Percentiles rank a stretch among this genome's conserved stretches.
Evolutionary conservation across 2,888 invertebrate species (phyloP).

Genomic region (Drosophila paramelanica): DNA sequence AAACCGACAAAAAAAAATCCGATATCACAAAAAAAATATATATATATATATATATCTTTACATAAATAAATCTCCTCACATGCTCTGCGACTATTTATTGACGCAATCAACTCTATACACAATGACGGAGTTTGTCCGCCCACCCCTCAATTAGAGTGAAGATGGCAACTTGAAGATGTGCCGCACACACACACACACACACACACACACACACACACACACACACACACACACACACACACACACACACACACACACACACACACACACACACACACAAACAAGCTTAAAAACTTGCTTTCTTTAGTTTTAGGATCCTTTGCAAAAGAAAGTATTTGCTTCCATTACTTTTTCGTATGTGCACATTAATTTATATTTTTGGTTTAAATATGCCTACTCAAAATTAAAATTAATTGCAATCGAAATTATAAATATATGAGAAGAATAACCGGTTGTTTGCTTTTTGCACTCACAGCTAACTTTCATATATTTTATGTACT

Average conservation of each 20-base stretch:
- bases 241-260: too few species aligned
- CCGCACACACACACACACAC: not conserved
- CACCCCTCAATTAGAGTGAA: slow-evolving; percentile 7
- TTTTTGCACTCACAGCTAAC: too few species aligned
- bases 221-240: not conserved
- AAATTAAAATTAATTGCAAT: too few species aligned
- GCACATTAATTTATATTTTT: too few species aligned
- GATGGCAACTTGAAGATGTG: slow-evolving; percentile 8
- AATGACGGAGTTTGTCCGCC: slow-evolving; percentile 21
- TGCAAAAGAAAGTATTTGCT: too few species aligned
- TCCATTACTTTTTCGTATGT: too few species aligned
- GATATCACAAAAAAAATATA: not conserved
- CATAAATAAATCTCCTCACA: not conserved
- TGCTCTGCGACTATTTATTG: slow-evolving; percentile 26
- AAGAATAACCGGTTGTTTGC: not conserved
- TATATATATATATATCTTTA: too few species aligned
- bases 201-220: not conserved
- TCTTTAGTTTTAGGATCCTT: not conserved
- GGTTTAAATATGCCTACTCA: too few species aligned
- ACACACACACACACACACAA: not conserved
- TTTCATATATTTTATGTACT: too few species aligned
- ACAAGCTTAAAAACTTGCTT: not conserved
- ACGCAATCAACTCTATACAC: slow-evolving; percentile 49
- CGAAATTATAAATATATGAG: too few species aligned
- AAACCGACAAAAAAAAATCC: not conserved